A percentile compares a stretch with the other conserved stretches of the same genome.
Evolutionary conservation across 2,888 invertebrate species (phyloP).

Genomic region (Perizoma affinitatum): DNA sequence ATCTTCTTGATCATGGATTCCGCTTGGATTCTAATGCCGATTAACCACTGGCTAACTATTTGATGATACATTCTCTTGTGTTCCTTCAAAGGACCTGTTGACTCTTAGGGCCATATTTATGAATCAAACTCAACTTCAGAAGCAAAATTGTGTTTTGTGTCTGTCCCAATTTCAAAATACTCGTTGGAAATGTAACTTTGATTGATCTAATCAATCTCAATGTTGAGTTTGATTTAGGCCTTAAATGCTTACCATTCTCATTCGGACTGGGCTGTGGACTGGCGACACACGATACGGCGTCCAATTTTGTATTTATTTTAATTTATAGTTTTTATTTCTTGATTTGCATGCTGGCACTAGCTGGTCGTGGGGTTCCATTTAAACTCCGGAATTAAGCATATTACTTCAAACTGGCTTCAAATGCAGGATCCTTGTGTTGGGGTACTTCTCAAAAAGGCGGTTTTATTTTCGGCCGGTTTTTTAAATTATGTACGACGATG

Average conservation of each 20-base stretch:
- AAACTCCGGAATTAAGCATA: background rate
- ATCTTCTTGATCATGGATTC: no score
- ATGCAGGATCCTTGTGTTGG: no score
- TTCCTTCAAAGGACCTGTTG: slow-evolving; percentile 23
- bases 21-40: background rate
- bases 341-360: background rate
- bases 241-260: slow-evolving; percentile 62
- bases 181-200: no score
- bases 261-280: slow-evolving; percentile 77
- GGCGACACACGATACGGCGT: slow-evolving; percentile 53
- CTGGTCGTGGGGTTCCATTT: background rate
- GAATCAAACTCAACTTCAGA: slow-evolving; percentile 4
- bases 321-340: slow-evolving; percentile 11
- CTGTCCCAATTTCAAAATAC: no score
- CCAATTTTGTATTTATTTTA: slow-evolving; percentile 8
- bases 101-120: slow-evolving; percentile 5
- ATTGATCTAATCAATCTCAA: background rate
- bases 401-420: background rate
- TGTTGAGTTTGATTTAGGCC: slow-evolving; percentile 3
- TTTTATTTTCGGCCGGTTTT: no score
- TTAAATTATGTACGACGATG: no score
- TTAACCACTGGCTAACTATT: no score
- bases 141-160: background rate
- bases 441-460: no score
- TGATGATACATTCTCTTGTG: background rate